These are phyloP conservation scores for Aleiodes sp. DNA, from an alignment of 1,140 invertebrate genomes.

Conservation along the genomic window DNA sequence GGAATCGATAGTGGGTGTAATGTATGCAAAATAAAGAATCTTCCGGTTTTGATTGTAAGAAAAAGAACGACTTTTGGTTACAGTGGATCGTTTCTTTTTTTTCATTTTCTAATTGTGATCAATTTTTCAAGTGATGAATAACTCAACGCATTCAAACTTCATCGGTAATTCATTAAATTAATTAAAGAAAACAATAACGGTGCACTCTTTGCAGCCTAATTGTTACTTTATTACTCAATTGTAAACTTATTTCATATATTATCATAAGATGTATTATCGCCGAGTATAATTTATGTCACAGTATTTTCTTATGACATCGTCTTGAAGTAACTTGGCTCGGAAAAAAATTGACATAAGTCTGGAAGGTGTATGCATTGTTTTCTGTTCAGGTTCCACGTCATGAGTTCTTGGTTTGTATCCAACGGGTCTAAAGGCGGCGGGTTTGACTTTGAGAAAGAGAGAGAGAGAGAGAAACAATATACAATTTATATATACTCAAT, in stretches of 20 bases:
- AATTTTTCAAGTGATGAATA: too few species aligned
- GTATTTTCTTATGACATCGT: constrained; percentile 11
- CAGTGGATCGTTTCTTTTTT: background rate
- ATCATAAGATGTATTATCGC: background rate
- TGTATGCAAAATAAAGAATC: background rate
- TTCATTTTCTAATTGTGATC: too few species aligned
- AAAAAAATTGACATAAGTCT: background rate
- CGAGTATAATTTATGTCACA: background rate
- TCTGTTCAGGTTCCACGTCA: constrained; percentile 22
- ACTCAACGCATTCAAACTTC: too few species aligned
- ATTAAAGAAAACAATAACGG: too few species aligned
- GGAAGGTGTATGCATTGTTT: constrained; percentile 16
- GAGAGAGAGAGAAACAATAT: background rate
- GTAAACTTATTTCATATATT: too few species aligned
- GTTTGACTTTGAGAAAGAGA: background rate
- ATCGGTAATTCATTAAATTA: too few species aligned
- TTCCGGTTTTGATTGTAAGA: background rate
- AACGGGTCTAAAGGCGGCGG: background rate
- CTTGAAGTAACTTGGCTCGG: background rate
- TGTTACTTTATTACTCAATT: too few species aligned
- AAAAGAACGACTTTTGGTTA: background rate
- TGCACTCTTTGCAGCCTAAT: too few species aligned
- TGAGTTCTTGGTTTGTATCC: constrained; percentile 3
- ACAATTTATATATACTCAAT: background rate
- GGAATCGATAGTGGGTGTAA: background rate